phyloP scores from a whole-genome alignment of 1,140 invertebrate genomes.

The Sarcophaga peregrina region DNA sequence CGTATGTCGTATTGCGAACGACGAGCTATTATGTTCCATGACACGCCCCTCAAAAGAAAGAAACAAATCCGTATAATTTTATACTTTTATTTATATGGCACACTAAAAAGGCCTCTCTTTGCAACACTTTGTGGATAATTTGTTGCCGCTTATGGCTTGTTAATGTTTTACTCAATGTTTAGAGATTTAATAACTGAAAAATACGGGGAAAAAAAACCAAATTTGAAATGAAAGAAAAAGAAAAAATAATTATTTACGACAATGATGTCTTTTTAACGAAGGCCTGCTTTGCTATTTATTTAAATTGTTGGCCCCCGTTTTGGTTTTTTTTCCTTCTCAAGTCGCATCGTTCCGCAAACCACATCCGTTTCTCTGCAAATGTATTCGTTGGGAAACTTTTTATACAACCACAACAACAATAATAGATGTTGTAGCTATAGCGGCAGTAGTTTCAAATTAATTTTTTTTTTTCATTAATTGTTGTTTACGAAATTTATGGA shows the following conservation, averaged over 20 bases:
- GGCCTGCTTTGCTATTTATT: not conserved
- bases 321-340: not conserved
- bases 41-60: slow-evolving; percentile 8
- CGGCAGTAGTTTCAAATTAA: no score
- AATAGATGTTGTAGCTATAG: not conserved
- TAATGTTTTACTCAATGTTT: not conserved
- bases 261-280: slow-evolving; percentile 6
- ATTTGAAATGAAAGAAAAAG: no score
- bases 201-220: no score
- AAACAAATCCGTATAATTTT: not conserved
- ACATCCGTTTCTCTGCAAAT: slow-evolving; percentile 18
- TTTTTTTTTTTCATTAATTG: not conserved
- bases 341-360: not conserved
- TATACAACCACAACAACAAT: not conserved
- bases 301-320: not conserved
- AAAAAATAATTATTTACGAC: not conserved
- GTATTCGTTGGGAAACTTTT: not conserved
- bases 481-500: slow-evolving; percentile 27
- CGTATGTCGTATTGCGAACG: not conserved
- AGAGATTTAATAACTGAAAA: no score
- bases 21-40: slow-evolving; percentile 1
- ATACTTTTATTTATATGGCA: not conserved
- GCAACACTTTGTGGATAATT: slow-evolving; percentile 43
- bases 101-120: not conserved
- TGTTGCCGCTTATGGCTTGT: slow-evolving; percentile 23